These are phyloP conservation scores for Acanthiza pusilla DNA, from an alignment of 2,797 vertebrate genomes.

Conservation along the genomic window DNA sequence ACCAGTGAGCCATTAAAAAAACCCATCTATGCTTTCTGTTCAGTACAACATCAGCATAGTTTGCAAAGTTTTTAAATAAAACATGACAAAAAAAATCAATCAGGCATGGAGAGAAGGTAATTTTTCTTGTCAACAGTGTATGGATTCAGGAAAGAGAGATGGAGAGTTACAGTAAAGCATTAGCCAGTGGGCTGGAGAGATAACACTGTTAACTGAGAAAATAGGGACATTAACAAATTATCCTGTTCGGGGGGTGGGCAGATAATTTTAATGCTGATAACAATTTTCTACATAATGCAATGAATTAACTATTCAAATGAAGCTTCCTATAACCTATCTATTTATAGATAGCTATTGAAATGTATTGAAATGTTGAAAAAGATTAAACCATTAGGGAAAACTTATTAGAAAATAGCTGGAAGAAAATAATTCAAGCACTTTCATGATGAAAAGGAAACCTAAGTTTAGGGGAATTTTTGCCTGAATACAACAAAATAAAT, in stretches of 20 bases:
- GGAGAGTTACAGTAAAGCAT: background rate
- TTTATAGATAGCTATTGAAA: background rate
- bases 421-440: background rate
- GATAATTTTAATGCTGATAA: background rate
- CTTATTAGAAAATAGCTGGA: background rate
- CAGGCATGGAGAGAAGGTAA: background rate
- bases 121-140: background rate
- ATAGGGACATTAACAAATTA: background rate
- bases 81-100: background rate
- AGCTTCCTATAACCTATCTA: background rate
- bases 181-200: background rate
- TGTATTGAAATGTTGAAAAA: background rate
- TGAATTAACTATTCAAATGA: background rate
- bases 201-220: background rate
- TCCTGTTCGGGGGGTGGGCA: accelerated
- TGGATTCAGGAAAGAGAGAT: background rate
- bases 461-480: background rate
- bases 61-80: background rate
- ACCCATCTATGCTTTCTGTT: background rate
- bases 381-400: background rate
- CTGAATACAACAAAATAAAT: background rate
- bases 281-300: background rate
- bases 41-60: background rate
- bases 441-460: background rate
- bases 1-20: background rate